These are phyloP conservation scores for Saccostrea glomerata DNA, from an alignment of 1,140 invertebrate genomes.

Conservation along the genomic window DNA sequence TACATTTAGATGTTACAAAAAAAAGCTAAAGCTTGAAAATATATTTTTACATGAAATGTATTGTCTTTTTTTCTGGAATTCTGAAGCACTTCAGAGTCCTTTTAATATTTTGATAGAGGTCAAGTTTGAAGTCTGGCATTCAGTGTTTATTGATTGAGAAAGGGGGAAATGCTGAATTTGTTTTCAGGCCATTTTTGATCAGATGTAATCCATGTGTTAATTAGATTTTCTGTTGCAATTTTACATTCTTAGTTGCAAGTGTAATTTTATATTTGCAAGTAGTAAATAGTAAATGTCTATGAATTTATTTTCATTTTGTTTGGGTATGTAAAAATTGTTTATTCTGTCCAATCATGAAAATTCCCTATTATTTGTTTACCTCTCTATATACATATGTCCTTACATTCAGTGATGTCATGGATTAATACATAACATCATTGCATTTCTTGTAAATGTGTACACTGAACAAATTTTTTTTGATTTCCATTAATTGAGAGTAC, in stretches of 20 bases:
- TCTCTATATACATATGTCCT: neutral
- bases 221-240: neutral
- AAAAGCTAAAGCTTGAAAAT: too few relatives aligned
- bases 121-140: too few relatives aligned
- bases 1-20: too few relatives aligned
- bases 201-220: neutral
- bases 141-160: too few relatives aligned
- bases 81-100: too few relatives aligned
- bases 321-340: constrained; percentile 17
- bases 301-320: neutral
- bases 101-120: too few relatives aligned
- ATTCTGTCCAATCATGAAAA: neutral
- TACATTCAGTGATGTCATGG: neutral
- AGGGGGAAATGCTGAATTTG: too few relatives aligned
- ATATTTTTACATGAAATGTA: too few relatives aligned
- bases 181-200: neutral
- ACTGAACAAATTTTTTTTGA: neutral
- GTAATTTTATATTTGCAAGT: constrained; percentile 13
- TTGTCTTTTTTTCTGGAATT: too few relatives aligned
- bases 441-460: neutral
- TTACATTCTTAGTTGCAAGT: neutral
- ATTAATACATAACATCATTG: neutral
- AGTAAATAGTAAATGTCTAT: neutral
- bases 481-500: neutral
- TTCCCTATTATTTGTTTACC: neutral